Conservation (phyloP, 2,113 vertebrate species). For the Telmatochromis brachygnathus region DNA sequence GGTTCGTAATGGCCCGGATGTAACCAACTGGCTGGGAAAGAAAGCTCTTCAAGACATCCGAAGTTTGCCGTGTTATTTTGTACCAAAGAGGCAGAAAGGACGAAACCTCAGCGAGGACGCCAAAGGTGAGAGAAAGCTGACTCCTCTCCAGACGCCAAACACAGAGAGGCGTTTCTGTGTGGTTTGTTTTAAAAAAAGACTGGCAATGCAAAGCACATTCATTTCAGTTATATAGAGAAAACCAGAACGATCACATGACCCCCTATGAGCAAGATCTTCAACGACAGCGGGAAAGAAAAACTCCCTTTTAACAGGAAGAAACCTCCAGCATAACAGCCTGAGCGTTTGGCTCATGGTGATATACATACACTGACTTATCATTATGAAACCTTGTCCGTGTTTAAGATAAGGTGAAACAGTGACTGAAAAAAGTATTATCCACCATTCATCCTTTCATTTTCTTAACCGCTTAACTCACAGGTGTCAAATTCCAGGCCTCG, state of each 20-base stretch:
- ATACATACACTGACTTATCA: neutral
- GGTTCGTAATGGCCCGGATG: slow-evolving; percentile 2
- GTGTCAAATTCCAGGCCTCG: neutral
- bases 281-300: neutral
- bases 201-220: neutral
- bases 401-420: neutral
- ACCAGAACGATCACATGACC: neutral
- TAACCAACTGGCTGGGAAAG: slow-evolving; percentile 58
- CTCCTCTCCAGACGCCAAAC: neutral
- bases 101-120: slow-evolving; percentile 14
- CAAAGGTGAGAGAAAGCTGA: slow-evolving; percentile 33
- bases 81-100: slow-evolving; percentile 51
- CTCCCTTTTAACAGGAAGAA: neutral
- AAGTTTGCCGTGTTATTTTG: slow-evolving; percentile 35
- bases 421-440: neutral
- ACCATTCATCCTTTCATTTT: neutral
- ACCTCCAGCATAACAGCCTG: neutral
- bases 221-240: neutral
- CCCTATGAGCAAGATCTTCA: neutral
- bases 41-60: slow-evolving; percentile 23
- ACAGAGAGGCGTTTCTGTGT: neutral
- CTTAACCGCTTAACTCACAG: accelerated
- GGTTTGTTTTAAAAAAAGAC: neutral
- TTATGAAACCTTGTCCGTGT: neutral
- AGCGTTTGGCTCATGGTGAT: neutral